Evolutionary conservation across 2,888 invertebrate genomes (phyloP), one percentile per base, ranked within the genome.

Genomic region (Zelleria hepariella): DNA sequence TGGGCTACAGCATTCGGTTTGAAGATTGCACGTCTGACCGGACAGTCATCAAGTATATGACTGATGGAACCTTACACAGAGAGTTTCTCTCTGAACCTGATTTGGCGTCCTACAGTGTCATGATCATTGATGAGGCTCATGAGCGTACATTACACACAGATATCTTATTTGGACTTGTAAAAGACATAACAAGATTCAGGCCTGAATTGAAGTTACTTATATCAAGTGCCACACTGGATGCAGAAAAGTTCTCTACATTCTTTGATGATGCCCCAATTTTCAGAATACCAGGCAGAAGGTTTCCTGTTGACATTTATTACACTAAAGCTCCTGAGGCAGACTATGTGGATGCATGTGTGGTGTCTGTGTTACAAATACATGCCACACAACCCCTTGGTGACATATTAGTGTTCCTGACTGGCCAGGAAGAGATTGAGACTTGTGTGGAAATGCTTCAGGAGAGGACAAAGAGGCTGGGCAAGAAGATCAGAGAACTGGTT

Each of bases 81-180:
- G 99, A 99, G 86, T 99, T 99, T 80, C 90, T 99, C 2, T 96
- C 97, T 52, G 99, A 99, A 80, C 99, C 99, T 0, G 98, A 98
- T 88, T 89, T 99, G 60, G 95, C 94, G 51, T 94, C 96, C 2
- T 99, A 99, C 82, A 98, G 96, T 88, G 98, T 98, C 0, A 96
- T 99, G 95, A 99, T 99, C 61, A 98, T 99, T 74, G 99, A 99
- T 80, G 99, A 99, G 89, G 99, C 99, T 63, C 99, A 99, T 85
- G 99, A 99, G 80, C 90, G 99, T 51, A 99, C 99, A 0, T 89
- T 99, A 1, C 99, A 99, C 75, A 99, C 99, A 1, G 99, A 99
- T 77, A 97, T 99, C 70, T 89, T 99, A 47, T 99, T 99, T 86
- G 99, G 99, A 0, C 90, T 99, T 58, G 98, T 99, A 0, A 96